These are phyloP conservation scores for Papilio polytes DNA, from an alignment of 1,140 invertebrate genomes.

Conservation along the genomic window DNA sequence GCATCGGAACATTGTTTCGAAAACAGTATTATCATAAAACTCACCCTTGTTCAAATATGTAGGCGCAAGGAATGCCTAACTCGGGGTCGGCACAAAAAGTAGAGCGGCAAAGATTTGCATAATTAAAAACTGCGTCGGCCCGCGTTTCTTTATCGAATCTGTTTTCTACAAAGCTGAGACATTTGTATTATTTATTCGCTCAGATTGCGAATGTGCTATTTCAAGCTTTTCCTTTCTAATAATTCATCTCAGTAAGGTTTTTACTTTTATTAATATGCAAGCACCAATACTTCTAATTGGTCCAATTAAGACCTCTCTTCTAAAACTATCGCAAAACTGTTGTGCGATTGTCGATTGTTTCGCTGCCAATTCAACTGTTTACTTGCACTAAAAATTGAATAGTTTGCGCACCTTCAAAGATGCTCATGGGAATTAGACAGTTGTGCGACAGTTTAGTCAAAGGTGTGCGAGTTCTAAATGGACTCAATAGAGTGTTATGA, in stretches of 20 bases:
- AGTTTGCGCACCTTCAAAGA: no score
- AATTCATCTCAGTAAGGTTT: neutral
- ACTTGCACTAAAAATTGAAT: no score
- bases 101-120: constrained; percentile 1
- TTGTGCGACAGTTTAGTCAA: no score
- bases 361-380: no score
- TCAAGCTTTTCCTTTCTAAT: neutral
- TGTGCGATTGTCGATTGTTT: no score
- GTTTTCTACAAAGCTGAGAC: neutral
- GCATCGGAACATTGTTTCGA: neutral
- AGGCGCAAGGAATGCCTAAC: neutral
- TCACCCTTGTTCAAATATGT: constrained; percentile 15
- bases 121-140: constrained; percentile 17
- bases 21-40: constrained; percentile 23
- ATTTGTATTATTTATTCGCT: neutral
- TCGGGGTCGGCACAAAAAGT: neutral
- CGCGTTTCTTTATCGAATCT: constrained; percentile 19
- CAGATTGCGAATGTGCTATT: neutral
- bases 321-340: no score
- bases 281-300: no score
- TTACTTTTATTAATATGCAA: no score
- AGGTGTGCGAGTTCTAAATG: no score
- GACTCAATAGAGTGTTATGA: no score
- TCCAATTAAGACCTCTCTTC: neutral
- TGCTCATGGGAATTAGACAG: no score